Base-by-base conservation (phyloP, 2,797 vertebrate genomes). In the Girardinus metallicus region DNA sequence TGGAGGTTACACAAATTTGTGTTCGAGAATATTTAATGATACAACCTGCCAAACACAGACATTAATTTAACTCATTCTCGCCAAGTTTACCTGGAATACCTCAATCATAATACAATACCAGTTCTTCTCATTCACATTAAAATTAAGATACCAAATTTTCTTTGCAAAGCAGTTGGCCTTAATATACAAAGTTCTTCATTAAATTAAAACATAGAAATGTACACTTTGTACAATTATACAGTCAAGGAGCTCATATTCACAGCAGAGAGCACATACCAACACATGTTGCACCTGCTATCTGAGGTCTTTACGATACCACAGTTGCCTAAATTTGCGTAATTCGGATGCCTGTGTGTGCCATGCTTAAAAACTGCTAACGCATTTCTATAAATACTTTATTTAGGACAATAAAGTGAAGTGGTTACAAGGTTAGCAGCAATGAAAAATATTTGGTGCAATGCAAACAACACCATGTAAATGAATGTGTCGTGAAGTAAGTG, bases 401-500 rank as follows among this genome's bases (percentile, higher is more conserved):
- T 1, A 73, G 76, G 41, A 72, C 4, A 15, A 41, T 9, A 47
- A 1, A 70, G 4, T 29, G 18, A 43, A 53, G 57, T 72, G 77
- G 73, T 60, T 39, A 77, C 41, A 64, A 29, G 16, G 6, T 44
- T 13, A 75, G 43, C 21, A 53, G 26, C 6, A 26, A 36, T 76
- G 6, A 43, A 44, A 60, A 36, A 15, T 31, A 55, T 46, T 44
- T 6, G 12, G 15, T 36, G 18, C 31, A 36, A 36, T 21, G 16
- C 62, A 64, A 64, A 64, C 34, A 10, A 9, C 34, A 66, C 51
- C 51, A 74, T 39, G 39, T 76, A 74, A 75, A 74, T 12, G 16
- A 11, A 3, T 21, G 78, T 76, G 2, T 80, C 64, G 7, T 74
- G 60, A 70, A 80, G 66, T 10, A 21, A 12, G 47, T 21, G 53